Percentiles rank a stretch among this genome's conserved stretches.
These are phyloP conservation scores for Drosophila leonis DNA, from an alignment of 2,888 invertebrate species.

Conservation along the genomic window DNA sequence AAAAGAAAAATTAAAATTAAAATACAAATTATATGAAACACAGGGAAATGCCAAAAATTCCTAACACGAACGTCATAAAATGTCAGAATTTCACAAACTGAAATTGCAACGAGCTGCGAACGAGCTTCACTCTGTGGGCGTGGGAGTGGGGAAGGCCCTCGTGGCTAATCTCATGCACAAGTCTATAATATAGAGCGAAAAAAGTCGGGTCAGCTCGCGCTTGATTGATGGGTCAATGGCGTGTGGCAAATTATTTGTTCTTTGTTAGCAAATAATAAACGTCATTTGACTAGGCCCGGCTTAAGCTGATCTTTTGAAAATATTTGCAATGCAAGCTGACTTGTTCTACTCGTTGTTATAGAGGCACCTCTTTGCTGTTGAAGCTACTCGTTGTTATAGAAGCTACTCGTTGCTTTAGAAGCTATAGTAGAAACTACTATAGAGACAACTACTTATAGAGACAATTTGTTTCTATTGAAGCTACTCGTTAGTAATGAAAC, in stretches of 20 bases:
- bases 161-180: not conserved
- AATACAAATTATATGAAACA: conserved; percentile 12
- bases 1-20: not conserved
- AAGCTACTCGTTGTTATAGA: not conserved
- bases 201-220: not conserved
- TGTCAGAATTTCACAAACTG: not conserved
- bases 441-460: not conserved
- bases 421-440: no score
- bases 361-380: not conserved
- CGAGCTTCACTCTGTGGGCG: not conserved
- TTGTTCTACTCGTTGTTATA: not conserved
- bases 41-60: conserved; percentile 47
- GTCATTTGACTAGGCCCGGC: not conserved
- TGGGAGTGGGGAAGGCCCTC: not conserved
- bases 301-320: not conserved
- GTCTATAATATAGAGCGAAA: not conserved
- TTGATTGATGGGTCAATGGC: conserved; percentile 11
- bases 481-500: not conserved
- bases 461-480: not conserved
- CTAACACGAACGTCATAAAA: conserved; percentile 36
- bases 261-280: not conserved
- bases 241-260: conserved; percentile 1
- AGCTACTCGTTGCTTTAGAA: not conserved
- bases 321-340: not conserved
- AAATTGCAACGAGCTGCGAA: conserved; percentile 7